Conservation (phyloP, 2,797 vertebrate species). For the Macropus fuliginosus region DNA sequence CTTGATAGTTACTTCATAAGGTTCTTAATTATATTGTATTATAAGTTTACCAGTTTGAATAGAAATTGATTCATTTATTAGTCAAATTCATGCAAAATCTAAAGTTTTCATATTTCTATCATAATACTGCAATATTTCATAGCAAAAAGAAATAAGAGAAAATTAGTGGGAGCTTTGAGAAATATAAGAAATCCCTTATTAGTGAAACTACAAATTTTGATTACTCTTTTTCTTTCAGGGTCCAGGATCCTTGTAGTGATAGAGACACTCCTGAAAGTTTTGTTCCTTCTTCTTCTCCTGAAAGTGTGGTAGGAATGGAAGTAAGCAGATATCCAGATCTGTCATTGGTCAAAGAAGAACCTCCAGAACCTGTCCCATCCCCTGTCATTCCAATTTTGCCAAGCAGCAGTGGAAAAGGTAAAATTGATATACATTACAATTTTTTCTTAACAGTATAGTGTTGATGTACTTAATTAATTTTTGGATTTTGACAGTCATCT, state of each 20-base stretch:
- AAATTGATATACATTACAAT: neutral
- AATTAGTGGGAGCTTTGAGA: neutral
- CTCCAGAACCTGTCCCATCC: slow-evolving; percentile 92
- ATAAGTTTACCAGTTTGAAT: neutral
- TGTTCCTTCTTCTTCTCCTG: slow-evolving; percentile 97
- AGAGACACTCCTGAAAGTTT: slow-evolving; percentile 98
- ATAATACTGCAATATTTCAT: fast-evolving
- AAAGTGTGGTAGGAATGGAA: slow-evolving; percentile 97
- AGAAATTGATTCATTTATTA: neutral
- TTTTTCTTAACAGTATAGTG: neutral
- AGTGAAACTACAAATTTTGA: fast-evolving
- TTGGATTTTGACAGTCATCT: neutral
- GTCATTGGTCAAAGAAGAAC: slow-evolving; percentile 95
- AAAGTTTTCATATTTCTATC: neutral
- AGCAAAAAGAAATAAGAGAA: neutral
- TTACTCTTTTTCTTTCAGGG: slow-evolving; percentile 81
- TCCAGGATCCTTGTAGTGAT: slow-evolving; percentile 94
- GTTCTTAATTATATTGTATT: neutral
- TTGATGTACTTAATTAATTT: neutral
- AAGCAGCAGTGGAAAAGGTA: slow-evolving; percentile 94
- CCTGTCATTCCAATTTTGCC: slow-evolving; percentile 97
- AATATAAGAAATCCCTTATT: neutral
- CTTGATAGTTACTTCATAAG: neutral
- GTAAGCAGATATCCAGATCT: slow-evolving; percentile 96
- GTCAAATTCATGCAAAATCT: fast-evolving